These are phyloP conservation scores for Uloborus diversus DNA, from an alignment of 1,140 invertebrate species.

Conservation along the genomic window DNA sequence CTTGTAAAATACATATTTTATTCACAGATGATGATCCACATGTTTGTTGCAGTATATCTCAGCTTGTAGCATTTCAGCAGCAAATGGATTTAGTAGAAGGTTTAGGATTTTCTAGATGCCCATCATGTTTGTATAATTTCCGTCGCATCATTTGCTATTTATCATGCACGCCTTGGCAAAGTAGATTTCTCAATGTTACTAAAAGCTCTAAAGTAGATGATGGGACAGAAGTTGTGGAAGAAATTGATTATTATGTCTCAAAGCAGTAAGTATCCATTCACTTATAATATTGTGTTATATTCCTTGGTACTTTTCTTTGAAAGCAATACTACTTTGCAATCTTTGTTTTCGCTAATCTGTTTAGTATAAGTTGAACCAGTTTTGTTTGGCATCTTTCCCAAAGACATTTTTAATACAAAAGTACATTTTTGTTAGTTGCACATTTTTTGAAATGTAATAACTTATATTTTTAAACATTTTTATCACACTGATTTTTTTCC, in stretches of 20 bases:
- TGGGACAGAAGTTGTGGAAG: constrained; percentile 17
- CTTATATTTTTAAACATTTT: too few relatives aligned
- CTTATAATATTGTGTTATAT: too few relatives aligned
- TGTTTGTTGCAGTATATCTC: constrained; percentile 42
- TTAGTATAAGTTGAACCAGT: too few relatives aligned
- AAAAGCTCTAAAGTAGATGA: constrained; percentile 1
- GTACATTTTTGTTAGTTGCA: too few relatives aligned
- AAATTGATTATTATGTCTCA: constrained; percentile 44
- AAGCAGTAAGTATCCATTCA: constrained; percentile 41
- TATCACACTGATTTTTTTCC: too few relatives aligned
- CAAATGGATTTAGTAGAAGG: constrained; percentile 21
- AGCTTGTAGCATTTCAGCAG: constrained; percentile 4
- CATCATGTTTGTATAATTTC: constrained; percentile 59
- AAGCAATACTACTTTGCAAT: neutral
- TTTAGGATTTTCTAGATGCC: constrained; percentile 58
- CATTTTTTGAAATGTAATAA: too few relatives aligned
- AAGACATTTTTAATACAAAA: too few relatives aligned
- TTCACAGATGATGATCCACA: constrained; percentile 47
- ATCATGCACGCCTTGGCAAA: constrained; percentile 58
- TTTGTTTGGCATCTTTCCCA: too few relatives aligned
- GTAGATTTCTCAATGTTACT: constrained; percentile 49
- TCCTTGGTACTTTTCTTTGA: neutral
- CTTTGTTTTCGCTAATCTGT: too few relatives aligned
- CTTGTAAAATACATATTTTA: too few relatives aligned
- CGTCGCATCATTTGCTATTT: constrained; percentile 57